Base-by-base conservation (phyloP, 2,113 vertebrate genomes). In the Microcebus jonahi region DNA sequence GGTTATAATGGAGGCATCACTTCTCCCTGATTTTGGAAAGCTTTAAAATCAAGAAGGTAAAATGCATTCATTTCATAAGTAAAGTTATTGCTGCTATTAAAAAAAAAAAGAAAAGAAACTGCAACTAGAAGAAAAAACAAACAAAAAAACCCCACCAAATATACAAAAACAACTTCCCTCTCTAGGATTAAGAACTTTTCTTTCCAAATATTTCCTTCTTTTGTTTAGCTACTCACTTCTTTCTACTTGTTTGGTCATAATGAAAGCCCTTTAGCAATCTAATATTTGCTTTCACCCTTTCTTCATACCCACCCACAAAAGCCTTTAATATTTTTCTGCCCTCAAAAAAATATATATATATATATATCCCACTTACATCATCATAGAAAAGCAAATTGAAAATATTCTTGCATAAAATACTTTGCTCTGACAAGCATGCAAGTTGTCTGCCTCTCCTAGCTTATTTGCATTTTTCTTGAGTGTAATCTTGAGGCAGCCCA, bases 391-490 rank as follows among this genome's bases (percentile, higher is more conserved):
- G 29, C 11, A 90, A 90, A 67, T 67, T 68, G 71, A 90, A 77
- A 81, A 67, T 25, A 88, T 55, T 84, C 88, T 88, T 73, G 27
- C 17, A 57, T 80, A 59, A 77, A 94, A 10, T 87, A n/a, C 11
- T 86, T n/a, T 55, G 45, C 42, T 84, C 21, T 89, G 63, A 92
- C 45, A 90, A 88, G 39, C 42, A 73, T 55, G 87, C 68, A 81
- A 53, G 36, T 65, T 76, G 88, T 82, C 36, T 93, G 79, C 61
- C 21, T 86, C 53, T 77, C 70, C n/a, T 25, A 88, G 36, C 11
- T 91, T 76, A 88, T 97, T 96, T 96, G 76, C 65, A 85, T 88
- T 90, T 96, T 93, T n/a, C 59, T 93, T 75, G 79, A 93, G 70
- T 92, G 2, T 68, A 63, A 92, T 79, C 80, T 77, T 95, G 70